Percentiles rank a stretch among this genome's conserved stretches.
Conservation (phyloP, 2,113 vertebrate genomes). For the Colaptes auratus region DNA sequence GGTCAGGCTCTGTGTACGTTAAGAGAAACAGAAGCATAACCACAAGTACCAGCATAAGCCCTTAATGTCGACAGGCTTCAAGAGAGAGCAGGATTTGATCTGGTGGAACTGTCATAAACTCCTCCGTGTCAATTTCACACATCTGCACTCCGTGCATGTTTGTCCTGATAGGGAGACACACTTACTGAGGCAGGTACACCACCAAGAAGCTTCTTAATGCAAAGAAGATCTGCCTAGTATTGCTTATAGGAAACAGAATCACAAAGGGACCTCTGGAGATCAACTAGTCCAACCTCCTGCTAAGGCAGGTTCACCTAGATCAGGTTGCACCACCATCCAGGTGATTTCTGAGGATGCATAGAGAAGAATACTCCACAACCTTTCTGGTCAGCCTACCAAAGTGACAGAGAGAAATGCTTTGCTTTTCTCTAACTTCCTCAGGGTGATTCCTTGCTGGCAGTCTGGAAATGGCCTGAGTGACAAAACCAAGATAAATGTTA, state of each 20-base stretch:
- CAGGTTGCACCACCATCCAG: no score
- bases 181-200: background rate
- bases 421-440: background rate
- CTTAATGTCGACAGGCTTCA: background rate
- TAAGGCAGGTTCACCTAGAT: no score
- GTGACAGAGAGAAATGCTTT: background rate
- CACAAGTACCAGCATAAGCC: background rate
- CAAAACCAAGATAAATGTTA: background rate
- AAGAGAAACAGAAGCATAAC: constrained; percentile 37
- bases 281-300: no score
- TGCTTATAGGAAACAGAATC: no score
- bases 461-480: background rate
- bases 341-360: no score
- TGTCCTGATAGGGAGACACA: background rate
- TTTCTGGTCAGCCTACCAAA: no score
- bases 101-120: background rate
- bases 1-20: background rate
- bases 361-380: no score
- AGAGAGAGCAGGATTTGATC: background rate
- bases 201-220: background rate
- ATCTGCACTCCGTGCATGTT: rapidly evolving
- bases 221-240: background rate
- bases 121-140: background rate
- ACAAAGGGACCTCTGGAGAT: no score
- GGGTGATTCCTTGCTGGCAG: background rate